Evolutionary conservation across 30 jellyfish, hydroid and myxozoan genomes (phyloP).

Genomic region (Catostylus mosaicus): DNA sequence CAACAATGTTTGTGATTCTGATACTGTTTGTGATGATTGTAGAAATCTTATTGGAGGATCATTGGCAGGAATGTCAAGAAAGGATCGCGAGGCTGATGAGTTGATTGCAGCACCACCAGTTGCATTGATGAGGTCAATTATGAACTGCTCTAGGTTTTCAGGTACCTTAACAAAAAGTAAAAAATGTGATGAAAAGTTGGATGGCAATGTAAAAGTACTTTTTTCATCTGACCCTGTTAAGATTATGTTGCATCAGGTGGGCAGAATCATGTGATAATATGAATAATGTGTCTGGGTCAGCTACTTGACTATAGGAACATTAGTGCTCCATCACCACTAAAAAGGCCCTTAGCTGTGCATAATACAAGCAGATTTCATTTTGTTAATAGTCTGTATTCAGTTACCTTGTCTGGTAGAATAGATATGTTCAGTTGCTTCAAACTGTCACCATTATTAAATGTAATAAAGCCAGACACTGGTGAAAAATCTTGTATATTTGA

Average conservation of each 20-base stretch:
- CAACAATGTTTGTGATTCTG: conserved; percentile 44
- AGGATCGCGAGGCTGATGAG: conserved; percentile 57
- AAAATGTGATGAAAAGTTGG: too few relatives aligned
- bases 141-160: conserved; percentile 72
- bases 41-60: conserved; percentile 84
- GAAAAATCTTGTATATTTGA: conserved; percentile 43
- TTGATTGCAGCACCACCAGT: conserved; percentile 73
- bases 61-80: conserved; percentile 68
- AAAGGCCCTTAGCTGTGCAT: not conserved
- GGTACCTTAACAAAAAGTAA: conserved; percentile 75
- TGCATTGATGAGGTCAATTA: conserved; percentile 46
- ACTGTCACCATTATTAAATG: conserved; percentile 65
- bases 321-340: too few relatives aligned
- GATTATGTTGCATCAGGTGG: too few relatives aligned
- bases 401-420: conserved; percentile 78
- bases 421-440: conserved; percentile 47
- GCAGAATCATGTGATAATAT: too few relatives aligned
- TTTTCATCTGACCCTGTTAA: too few relatives aligned
- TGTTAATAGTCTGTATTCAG: not conserved
- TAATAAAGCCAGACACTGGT: conserved; percentile 65
- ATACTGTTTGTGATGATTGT: conserved; percentile 1
- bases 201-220: too few relatives aligned
- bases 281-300: too few relatives aligned
- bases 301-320: too few relatives aligned
- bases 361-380: not conserved